phyloP scores from a whole-genome alignment of 2,797 vertebrate species.

The Galaxias olidus region DNA sequence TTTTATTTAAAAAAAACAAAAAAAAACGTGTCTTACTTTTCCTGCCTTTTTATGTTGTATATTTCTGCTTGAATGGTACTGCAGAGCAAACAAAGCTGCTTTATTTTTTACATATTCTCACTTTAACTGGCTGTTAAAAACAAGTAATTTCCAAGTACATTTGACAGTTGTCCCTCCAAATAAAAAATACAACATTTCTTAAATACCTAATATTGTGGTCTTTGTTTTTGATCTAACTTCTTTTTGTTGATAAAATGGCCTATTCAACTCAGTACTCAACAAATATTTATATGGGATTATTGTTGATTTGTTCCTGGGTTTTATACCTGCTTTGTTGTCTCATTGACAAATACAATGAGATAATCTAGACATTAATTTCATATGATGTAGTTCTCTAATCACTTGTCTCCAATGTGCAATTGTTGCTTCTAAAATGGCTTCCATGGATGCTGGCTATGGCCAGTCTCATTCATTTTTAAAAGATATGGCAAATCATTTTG shows the following conservation, averaged over 20 bases:
- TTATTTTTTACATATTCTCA: constrained; percentile 89
- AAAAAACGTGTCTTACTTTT: constrained; percentile 82
- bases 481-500: too few relatives aligned
- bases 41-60: constrained; percentile 91
- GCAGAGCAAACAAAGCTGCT: constrained; percentile 84
- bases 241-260: not conserved
- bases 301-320: too few relatives aligned
- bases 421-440: too few relatives aligned
- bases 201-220: constrained; percentile 46
- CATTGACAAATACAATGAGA: constrained; percentile 28
- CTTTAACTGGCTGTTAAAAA: constrained; percentile 83
- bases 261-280: not conserved
- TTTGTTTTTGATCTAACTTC: constrained; percentile 32
- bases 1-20: too few relatives aligned
- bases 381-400: constrained; percentile 55
- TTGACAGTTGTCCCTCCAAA: constrained; percentile 93
- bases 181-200: constrained; percentile 82
- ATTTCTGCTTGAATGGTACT: constrained; percentile 90
- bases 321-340: constrained; percentile 44
- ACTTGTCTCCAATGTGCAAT: constrained; percentile 47
- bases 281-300: too few relatives aligned
- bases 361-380: constrained; percentile 33
- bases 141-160: constrained; percentile 89
- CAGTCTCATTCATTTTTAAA: not conserved
- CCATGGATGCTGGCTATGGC: not conserved